phyloP scores from a whole-genome alignment of 92 coral and sea anemone genomes.

The Epizoanthus stellaris region DNA sequence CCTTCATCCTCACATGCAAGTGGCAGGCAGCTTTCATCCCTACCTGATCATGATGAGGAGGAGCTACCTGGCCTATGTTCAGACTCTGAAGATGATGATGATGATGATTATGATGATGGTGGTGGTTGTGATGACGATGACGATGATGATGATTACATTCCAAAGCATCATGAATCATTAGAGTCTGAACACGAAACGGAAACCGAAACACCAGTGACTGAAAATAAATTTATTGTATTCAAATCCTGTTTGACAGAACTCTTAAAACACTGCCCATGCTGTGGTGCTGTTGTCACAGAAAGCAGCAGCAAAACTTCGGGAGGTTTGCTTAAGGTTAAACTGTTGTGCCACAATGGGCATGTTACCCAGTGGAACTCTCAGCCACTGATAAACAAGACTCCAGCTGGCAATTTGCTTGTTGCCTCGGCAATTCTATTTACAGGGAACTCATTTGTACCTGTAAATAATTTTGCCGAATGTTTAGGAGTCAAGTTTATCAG shows the following conservation, averaged over 20 bases:
- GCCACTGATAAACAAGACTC: slow-evolving; percentile 32
- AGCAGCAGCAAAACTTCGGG: slow-evolving; percentile 16
- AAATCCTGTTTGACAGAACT: slow-evolving; percentile 22
- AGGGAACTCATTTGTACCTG: slow-evolving; percentile 39
- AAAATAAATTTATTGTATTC: slow-evolving; percentile 39
- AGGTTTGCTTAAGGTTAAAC: slow-evolving; percentile 16
- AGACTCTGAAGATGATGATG: slow-evolving; percentile 15
- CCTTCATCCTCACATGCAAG: neutral
- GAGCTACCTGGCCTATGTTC: slow-evolving; percentile 4
- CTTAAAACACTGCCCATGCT: slow-evolving; percentile 34
- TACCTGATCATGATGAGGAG: slow-evolving; percentile 3
- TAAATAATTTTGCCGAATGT: slow-evolving; percentile 46
- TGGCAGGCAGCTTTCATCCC: neutral
- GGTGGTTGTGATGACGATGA: neutral
- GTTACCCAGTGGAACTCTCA: slow-evolving; percentile 44
- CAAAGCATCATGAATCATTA: neutral
- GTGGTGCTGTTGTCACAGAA: slow-evolving; percentile 40
- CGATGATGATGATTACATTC: slow-evolving; percentile 12
- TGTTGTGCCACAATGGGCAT: slow-evolving; percentile 38
- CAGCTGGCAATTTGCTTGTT: slow-evolving; percentile 49
- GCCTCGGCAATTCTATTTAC: slow-evolving; percentile 46
- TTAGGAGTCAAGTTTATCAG: slow-evolving; percentile 29
- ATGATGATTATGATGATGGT: neutral
- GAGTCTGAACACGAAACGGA: slow-evolving; percentile 31
- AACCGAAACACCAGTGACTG: slow-evolving; percentile 24